Base-by-base conservation (phyloP, 2,797 vertebrate genomes). In the Muscicapa striata region DNA sequence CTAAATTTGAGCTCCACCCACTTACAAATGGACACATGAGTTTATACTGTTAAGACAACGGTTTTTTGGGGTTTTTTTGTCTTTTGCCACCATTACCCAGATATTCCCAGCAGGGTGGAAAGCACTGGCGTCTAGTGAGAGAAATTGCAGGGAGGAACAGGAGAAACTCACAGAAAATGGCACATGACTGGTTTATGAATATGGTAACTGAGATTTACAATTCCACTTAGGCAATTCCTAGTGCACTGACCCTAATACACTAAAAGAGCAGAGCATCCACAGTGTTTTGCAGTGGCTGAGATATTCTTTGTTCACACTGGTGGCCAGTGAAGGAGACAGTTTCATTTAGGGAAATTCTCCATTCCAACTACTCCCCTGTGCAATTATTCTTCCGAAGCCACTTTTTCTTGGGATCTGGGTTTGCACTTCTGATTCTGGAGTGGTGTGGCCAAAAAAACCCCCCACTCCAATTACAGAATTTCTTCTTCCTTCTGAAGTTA, bases 391-490 rank as follows among this genome's bases (percentile, higher is more conserved):
- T 30, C 11, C 13, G n/a, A 66, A 83, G 41, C 5, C 16, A 19
- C 12, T 78, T 74, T 40, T 52, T 9, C 13, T n/a, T 40, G 15
- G 26, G 15, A 86, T 66, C 10, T 46, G 27, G 7, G 15, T 66
- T 94, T 74, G 4, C 1, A 1, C 23, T 87, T 63, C 43, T 67
- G 16, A 22, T 69, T 80, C 38, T 17, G 22, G 48, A 55, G n/a
- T 11, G 18, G 32, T 13, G 45, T 27, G 26, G 20, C 5, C 29
- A 49, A 46, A 30, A 75, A 78, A 51, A 51, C 64, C n/a, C 6
- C 0, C 0, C 23, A 29, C n/a, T 29, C 18, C 11, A n/a, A 6
- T 12, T 21, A 13, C 19, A 36, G 15, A 51, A 34, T 51, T 32
- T 18, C 8, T 49, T 84, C 38, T 61, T 82, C 34, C 46, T 72